Evolutionary conservation across 2,113 vertebrate species (phyloP), one percentile per base, ranked within the genome.

Genomic region (Zapus hudsonius): DNA sequence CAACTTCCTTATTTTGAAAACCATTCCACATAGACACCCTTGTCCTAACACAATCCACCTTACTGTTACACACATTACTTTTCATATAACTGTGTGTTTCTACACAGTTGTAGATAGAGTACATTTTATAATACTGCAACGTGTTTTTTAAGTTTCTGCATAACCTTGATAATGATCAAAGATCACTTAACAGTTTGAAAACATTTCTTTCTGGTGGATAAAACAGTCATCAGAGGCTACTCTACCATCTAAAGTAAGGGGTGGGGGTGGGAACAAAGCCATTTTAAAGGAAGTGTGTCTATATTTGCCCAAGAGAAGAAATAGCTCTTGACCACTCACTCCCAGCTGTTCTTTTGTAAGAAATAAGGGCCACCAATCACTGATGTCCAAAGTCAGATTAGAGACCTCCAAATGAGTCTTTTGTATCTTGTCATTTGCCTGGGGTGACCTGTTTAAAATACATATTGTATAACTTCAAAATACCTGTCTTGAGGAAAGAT

Each of bases 1-100:
- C 73, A 67, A 63, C 31, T 92, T 88, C 47, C 55, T 80, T 38
- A 70, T 86, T 94, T 87, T 86, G 75, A 93, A 91, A 92, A 59
- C 79, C 52, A 57, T 38, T 57, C 83, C 42, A 40, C 36, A 23
- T 59, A 52, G 70, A 80, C 17, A 42, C 27, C 33, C 20, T 84
- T 55, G 40, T 22, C 67, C 82, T 85, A 31, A 47, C 2, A 19
- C 64, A 85, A 79, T 40, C 57, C n/a, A 4, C 64, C 25, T 55
- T 61, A 31, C 59, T 55, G 16, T 61, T 76, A 78, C 33, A 38
- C 7, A 13, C 55, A 10, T 78, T 84, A 66, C 86, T 90, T 92
- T 40, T 13, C 36, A 27, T 89, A 22, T 42, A 16, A 12, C 83
- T 40, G 8, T 61, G 1, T 93, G 11, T 79, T 83, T 64, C n/a